Evolutionary conservation across 30 jellyfish, hydroid and myxozoan species (phyloP), one percentile per base, ranked within the genome.

Genomic region (Pelagia noctiluca): DNA sequence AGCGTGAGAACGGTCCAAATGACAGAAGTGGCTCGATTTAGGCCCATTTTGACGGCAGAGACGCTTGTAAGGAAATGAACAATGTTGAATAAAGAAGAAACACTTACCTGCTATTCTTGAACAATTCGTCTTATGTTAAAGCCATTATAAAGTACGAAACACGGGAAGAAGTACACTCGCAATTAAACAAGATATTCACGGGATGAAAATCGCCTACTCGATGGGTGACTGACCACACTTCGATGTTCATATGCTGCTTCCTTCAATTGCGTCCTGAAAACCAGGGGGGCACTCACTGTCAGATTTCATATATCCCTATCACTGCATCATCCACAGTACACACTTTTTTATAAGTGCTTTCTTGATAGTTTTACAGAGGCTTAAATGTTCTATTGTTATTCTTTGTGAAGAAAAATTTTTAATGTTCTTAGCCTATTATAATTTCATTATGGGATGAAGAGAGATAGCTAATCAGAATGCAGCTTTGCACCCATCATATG

Each of bases 141-240:
- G 57, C 66, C 82, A 70, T 31, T 35, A 37, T 70, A 37, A 70
- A 50, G 66, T 16, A 34, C 53, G 19, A 19, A 70, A 35, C 19
- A 52, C 16, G 26, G 4, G 16, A 10, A 10, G 68, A 52, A 52
- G 68, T 10, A 30, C 68, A 52, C 68, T 52, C 21, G 12, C 28
- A 19, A 52, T 8, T 19, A 5, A 52, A 52, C 68, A 3, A 52
- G 30, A 52, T 10, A 52, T 30, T 10, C 68, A 52, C 68, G 68
- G 68, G 49, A 35, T n/a, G 49, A 47, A 67, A 70, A 35, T 70
- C 83, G 68, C 23, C 75, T 63, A 24, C 83, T 70, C 71, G 50
- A 82, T 70, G 92, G 92, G 78, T 82, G 92, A 82, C 67, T 82
- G 75, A 82, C 92, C 92, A 82, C 92, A 82, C 86, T 82, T 82